A percentile compares a stretch with the other conserved stretches of the same genome.
Conservation (phyloP, 2,888 invertebrate genomes). For the Drosophila melanosoma region DNA sequence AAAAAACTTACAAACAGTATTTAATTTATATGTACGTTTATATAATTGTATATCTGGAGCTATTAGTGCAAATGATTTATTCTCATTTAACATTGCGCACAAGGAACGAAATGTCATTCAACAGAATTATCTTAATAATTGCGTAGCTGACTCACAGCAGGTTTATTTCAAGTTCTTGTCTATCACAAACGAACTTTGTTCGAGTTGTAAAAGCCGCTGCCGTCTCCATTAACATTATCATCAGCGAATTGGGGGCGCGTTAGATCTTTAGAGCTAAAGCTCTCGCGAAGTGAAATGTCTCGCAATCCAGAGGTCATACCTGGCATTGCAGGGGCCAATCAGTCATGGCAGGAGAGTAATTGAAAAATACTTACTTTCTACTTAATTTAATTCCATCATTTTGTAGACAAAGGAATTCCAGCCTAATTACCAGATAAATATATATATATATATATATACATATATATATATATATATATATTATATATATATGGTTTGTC, state of each 20-base stretch:
- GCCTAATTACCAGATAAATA: conserved; percentile 25
- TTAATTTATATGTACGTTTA: neutral
- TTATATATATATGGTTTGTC: conserved; percentile 40
- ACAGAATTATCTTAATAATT: conserved; percentile 30
- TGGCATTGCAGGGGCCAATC: neutral
- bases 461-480: conserved; percentile 4
- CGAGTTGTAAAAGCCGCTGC: conserved; percentile 14
- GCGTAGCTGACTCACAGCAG: conserved; percentile 31
- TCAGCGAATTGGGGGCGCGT: conserved; percentile 36
- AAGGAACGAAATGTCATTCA: conserved; percentile 19
- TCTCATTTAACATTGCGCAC: neutral
- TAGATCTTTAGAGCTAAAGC: conserved; percentile 16
- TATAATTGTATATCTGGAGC: neutral
- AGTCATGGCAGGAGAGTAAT: neutral
- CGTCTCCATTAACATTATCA: conserved; percentile 19
- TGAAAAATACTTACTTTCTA: neutral
- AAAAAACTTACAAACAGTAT: neutral
- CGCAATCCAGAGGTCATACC: neutral
- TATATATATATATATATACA: conserved; percentile 4
- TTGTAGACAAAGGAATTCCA: conserved; percentile 5
- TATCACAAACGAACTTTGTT: conserved; percentile 7
- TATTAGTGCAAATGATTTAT: neutral
- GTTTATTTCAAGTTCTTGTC: neutral
- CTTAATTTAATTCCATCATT: neutral
- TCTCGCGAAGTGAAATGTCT: neutral